Conservation (phyloP, 2,113 vertebrate genomes). For the Charina bottae region DNA sequence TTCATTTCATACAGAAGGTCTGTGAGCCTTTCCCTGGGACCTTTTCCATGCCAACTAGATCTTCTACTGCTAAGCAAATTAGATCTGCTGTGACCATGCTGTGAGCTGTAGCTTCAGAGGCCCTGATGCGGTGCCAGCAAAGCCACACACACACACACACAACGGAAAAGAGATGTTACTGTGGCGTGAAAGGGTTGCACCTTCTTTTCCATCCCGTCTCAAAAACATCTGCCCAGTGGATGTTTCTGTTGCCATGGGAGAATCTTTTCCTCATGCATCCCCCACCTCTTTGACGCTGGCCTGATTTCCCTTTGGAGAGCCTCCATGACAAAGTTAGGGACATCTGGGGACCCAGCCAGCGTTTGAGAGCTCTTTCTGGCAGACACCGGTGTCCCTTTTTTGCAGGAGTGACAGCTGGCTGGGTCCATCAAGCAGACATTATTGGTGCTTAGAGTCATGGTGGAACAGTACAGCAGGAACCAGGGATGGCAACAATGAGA, state of each 20-base stretch:
- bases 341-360: background rate
- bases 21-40: background rate
- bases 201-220: background rate
- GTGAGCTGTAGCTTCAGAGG: background rate
- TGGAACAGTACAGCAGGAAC: background rate
- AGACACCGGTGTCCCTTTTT: background rate
- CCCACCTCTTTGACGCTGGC: background rate
- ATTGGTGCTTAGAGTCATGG: background rate
- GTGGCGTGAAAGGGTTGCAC: no score
- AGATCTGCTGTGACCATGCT: background rate
- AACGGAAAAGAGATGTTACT: background rate
- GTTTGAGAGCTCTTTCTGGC: background rate
- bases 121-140: background rate
- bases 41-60: background rate
- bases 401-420: no score
- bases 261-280: background rate
- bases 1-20: no score
- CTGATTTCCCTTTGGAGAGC: accelerated
- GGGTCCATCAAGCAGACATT: background rate
- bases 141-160: no score
- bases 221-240: background rate
- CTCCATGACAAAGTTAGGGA: background rate
- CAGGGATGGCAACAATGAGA: background rate
- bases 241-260: no score
- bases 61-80: background rate